Base-by-base conservation (phyloP, 1,140 invertebrate species). In the Trigoniulus corallinus region DNA sequence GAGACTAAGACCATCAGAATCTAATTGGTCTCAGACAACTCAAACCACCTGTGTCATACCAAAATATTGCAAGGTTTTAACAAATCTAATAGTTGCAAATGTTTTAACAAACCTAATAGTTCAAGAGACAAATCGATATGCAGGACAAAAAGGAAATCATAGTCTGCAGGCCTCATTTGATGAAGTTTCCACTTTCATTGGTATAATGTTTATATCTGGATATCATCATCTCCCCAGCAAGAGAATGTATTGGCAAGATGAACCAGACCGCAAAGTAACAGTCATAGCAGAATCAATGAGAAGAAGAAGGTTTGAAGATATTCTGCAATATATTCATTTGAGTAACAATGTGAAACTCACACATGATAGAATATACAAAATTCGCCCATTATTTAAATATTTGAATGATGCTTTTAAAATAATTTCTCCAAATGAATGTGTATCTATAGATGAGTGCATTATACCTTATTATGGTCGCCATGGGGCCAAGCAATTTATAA, bases 351-450 rank as follows among this genome's bases (percentile, higher is more conserved):
- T 22, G 22, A 43, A 55, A 7, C 52, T 59, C 44, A 56, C 58
- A 43, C 58, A 58, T 54, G 56, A 65, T 47, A 63, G 57, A 55
- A 62, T 60, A 57, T 26, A 54, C 24, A 67, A 64, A 59, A 18
- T 64, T 22, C 53, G 57, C 39, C 52, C 49, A 23, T 50, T 61
- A n/a, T 44, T 54, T 23, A 42, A 55, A 50, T 21, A 22, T 15
- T 53, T 61, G 13, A 66, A 68, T 62, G 55, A 62, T 57, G 47
- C 21, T 39, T 56, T 50, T 44, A 20, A 25, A 24, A 54, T 29
- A 24, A 54, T 46, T 48, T 46, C 20, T 54, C 21, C 20, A 41
- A 21, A 20, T 12, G 41, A 58, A 41, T 39, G 40, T 46, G 39
- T 50, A 25, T 29, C 47, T 24, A 48, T 58, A 41, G 56, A 57